Percentiles rank a stretch among this genome's conserved stretches.
Evolutionary conservation across 2,797 vertebrate genomes (phyloP).

Genomic region (Poeciliopsis infans): DNA sequence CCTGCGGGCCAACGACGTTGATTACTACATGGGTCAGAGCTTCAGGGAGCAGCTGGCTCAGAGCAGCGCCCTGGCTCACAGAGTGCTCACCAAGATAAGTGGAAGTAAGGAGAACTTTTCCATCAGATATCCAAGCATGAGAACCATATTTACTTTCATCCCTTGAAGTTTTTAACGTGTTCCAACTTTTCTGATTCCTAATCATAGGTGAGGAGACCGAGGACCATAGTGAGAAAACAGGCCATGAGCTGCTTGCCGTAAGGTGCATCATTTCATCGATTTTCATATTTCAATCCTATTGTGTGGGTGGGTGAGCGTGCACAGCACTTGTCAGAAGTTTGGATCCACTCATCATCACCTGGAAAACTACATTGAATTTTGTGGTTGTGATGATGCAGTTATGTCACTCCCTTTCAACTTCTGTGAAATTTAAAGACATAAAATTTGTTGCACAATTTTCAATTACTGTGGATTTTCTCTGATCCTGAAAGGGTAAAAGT

Average conservation of each 20-base stretch:
- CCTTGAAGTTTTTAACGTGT: neutral
- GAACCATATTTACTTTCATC: neutral
- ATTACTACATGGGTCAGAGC: slow-evolving; percentile 96
- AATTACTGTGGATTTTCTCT: neutral
- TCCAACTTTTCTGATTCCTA: slow-evolving; percentile 15
- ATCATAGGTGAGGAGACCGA: slow-evolving; percentile 83
- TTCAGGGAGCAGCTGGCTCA: slow-evolving; percentile 91
- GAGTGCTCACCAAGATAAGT: slow-evolving; percentile 86
- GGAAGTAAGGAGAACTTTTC: slow-evolving; percentile 79
- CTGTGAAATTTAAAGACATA: neutral
- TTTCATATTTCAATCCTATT: neutral
- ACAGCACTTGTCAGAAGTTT: neutral
- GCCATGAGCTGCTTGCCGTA: slow-evolving; percentile 85
- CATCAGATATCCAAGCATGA: neutral
- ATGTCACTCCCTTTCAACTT: neutral
- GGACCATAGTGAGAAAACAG: slow-evolving; percentile 82
- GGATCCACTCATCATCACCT: neutral
- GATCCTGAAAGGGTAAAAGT: neutral
- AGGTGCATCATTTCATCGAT: slow-evolving; percentile 76
- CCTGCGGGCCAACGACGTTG: slow-evolving; percentile 90
- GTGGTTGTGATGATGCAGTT: neutral
- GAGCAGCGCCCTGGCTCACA: slow-evolving; percentile 84
- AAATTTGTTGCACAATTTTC: neutral
- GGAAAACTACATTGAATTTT: neutral
- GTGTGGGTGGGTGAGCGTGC: too few relatives aligned